Evolutionary conservation across 2,797 vertebrate species (phyloP).

Genomic region (Epinephelus awoara): DNA sequence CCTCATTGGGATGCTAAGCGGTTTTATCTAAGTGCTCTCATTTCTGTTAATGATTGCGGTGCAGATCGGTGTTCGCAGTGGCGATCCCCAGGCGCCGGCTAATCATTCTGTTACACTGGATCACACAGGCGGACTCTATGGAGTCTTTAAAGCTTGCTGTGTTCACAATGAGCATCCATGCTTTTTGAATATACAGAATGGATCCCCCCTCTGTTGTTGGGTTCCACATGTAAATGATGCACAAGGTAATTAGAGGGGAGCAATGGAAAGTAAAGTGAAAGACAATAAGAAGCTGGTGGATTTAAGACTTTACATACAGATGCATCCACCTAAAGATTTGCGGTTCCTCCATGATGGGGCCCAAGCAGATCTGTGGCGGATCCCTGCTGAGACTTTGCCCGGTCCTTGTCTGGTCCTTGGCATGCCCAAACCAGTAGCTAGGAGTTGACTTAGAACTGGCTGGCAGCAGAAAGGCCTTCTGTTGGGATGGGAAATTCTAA

Average conservation of each 20-base stretch:
- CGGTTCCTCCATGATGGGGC: no score
- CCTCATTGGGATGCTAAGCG: slow-evolving; percentile 44
- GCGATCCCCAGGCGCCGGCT: slow-evolving; percentile 44
- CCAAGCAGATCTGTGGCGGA: no score
- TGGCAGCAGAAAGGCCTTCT: no score
- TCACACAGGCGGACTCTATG: slow-evolving; percentile 17
- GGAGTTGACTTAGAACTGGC: no score
- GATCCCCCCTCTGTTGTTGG: background rate
- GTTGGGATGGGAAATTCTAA: no score
- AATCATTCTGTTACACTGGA: slow-evolving; percentile 54
- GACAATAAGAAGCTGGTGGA: slow-evolving; percentile 21
- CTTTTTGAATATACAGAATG: slow-evolving; percentile 26
- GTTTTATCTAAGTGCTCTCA: slow-evolving; percentile 61
- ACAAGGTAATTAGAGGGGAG: slow-evolving; percentile 20
- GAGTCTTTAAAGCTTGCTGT: slow-evolving; percentile 25
- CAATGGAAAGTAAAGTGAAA: slow-evolving; percentile 6
- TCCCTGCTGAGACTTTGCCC: no score
- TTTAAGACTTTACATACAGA: background rate
- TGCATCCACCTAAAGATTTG: no score
- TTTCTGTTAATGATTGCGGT: slow-evolving; percentile 58
- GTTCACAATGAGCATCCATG: slow-evolving; percentile 17
- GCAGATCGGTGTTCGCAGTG: slow-evolving; percentile 32
- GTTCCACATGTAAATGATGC: slow-evolving; percentile 16
- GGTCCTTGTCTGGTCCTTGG: no score
- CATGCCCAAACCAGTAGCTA: no score